Conservation (phyloP, 1,140 invertebrate species). For the Mycetomoellerius zeteki region DNA sequence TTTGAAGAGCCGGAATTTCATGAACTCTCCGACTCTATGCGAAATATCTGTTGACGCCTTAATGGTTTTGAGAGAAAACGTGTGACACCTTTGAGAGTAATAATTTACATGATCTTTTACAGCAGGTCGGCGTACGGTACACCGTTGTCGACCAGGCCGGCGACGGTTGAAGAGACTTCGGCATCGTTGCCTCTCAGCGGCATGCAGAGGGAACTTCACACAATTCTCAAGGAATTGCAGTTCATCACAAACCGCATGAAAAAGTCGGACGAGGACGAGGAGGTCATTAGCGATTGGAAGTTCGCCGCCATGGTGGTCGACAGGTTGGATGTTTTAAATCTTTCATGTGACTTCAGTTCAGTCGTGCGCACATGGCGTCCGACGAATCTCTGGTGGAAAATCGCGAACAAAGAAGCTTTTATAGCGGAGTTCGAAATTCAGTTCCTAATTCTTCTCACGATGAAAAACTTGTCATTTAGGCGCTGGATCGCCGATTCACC, state of each 20-base stretch:
- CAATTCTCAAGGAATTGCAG: conserved; percentile 96
- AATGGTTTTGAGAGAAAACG: background rate
- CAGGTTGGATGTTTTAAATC: conserved; percentile 86
- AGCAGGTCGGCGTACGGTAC: conserved; percentile 88
- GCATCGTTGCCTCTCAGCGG: conserved; percentile 87
- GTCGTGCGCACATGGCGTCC: background rate
- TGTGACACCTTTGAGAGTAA: background rate
- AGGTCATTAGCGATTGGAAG: conserved; percentile 99
- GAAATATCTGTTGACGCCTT: background rate
- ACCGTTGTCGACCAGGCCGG: conserved; percentile 85
- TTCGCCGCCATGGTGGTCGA: conserved; percentile 99
- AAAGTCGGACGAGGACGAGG: conserved; percentile 96
- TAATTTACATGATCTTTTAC: conserved; percentile 68
- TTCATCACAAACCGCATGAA: conserved; percentile 97
- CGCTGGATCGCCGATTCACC: background rate
- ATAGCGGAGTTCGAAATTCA: conserved; percentile 4
- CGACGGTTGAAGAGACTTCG: conserved; percentile 88
- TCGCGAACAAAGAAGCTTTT: conserved; percentile 33
- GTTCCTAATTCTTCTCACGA: conserved; percentile 4
- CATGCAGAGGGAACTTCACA: conserved; percentile 91
- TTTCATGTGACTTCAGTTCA: conserved; percentile 14
- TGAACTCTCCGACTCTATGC: background rate
- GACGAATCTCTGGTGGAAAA: conserved; percentile 24
- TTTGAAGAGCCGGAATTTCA: background rate
- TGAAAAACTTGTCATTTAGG: conserved; percentile 41